Percentiles rank a stretch among this genome's conserved stretches.
Evolutionary conservation across 37 sponge, comb jelly and placozoan species (phyloP).

Genomic region (Lycopodina hypogea): DNA sequence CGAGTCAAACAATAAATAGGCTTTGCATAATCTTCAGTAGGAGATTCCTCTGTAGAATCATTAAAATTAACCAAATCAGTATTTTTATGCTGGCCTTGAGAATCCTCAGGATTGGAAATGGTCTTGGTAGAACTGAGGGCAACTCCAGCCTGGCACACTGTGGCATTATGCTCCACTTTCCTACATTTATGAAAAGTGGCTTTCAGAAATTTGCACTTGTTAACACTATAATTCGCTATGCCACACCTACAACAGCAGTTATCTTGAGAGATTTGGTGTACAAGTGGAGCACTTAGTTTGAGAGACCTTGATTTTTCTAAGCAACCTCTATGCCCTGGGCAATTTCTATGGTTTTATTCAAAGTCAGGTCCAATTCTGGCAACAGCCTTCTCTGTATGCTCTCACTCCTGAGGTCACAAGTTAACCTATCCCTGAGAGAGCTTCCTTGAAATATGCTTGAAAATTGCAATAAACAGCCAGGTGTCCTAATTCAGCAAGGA

Average conservation of each 20-base stretch:
- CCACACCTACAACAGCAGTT: background rate
- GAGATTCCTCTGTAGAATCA: background rate
- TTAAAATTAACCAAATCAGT: background rate
- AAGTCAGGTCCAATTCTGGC: background rate
- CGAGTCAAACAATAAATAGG: background rate
- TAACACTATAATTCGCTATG: background rate
- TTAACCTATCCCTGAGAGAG: no score
- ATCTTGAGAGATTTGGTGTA: background rate
- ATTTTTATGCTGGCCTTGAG: background rate
- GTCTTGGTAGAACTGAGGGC: no score
- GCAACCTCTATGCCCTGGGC: background rate
- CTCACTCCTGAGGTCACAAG: background rate
- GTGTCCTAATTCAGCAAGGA: background rate
- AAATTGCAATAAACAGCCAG: background rate
- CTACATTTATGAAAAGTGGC: background rate
- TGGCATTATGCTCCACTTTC: background rate
- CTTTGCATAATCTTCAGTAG: background rate
- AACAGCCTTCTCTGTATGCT: background rate
- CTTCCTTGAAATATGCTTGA: background rate
- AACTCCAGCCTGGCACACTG: background rate
- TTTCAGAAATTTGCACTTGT: background rate
- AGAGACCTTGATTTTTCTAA: background rate
- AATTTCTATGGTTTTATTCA: background rate
- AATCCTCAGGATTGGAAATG: background rate
- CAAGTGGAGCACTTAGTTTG: background rate